phyloP scores from a whole-genome alignment of 2,888 invertebrate species.

The Diadegma fenestrale region DNA sequence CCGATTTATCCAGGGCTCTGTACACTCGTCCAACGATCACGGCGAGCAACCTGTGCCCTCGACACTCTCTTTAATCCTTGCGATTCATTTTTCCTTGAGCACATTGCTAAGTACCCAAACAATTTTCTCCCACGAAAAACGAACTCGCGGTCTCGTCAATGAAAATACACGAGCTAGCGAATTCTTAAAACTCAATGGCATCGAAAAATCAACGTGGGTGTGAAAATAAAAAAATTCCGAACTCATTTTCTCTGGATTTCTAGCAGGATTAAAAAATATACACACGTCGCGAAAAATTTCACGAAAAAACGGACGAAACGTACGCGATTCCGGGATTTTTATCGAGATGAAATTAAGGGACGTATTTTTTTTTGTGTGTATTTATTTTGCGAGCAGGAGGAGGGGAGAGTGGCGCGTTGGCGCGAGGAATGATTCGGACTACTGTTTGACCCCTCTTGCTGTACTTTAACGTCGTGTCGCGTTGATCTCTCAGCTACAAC shows the following conservation, averaged over 20 bases:
- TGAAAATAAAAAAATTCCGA: not conserved
- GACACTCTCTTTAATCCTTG: not conserved
- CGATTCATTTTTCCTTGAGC: not conserved
- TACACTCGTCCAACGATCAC: slow-evolving; percentile 7
- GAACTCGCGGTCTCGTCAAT: no score
- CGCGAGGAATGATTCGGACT: slow-evolving; percentile 51
- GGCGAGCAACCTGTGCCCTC: slow-evolving; percentile 1
- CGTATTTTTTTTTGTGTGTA: not conserved
- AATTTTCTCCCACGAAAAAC: not conserved
- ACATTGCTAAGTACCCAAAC: not conserved
- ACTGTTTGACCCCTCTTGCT: slow-evolving; percentile 55
- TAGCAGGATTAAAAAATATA: not conserved
- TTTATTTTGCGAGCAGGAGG: slow-evolving; percentile 16
- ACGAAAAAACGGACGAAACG: not conserved
- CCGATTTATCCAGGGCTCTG: not conserved
- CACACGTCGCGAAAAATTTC: not conserved
- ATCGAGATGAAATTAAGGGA: not conserved
- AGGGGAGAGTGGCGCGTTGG: slow-evolving; percentile 37
- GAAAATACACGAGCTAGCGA: not conserved
- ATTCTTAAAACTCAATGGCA: not conserved
- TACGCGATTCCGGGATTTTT: not conserved
- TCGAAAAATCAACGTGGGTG: not conserved
- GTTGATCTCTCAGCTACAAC: slow-evolving; percentile 60
- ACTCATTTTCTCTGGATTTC: not conserved
- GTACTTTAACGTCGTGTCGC: slow-evolving; percentile 53